phyloP scores from a whole-genome alignment of 2,113 vertebrate species.

The Cyanoramphus novaezelandiae region DNA sequence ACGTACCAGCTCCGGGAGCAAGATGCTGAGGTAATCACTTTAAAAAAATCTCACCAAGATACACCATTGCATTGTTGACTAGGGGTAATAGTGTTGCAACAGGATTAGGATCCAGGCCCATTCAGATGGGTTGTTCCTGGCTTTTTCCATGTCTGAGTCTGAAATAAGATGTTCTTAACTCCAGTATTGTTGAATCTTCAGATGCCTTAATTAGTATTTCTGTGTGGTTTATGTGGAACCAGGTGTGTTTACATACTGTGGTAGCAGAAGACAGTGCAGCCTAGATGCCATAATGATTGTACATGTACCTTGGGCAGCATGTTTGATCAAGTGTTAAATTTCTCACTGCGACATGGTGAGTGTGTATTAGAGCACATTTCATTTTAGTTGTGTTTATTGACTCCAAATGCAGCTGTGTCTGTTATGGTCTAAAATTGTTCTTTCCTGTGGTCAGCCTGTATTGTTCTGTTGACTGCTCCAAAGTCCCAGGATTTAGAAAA shows the following conservation, averaged over 20 bases:
- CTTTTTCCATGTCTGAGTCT: background rate
- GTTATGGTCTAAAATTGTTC: background rate
- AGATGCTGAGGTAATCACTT: conserved; percentile 88
- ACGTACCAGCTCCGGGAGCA: conserved; percentile 80
- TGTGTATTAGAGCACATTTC: background rate
- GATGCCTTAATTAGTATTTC: background rate
- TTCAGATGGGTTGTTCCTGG: background rate
- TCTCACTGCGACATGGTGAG: background rate
- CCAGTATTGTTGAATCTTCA: background rate
- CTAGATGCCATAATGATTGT: background rate
- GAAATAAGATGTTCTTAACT: background rate
- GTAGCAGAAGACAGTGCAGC: background rate
- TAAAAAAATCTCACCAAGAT: background rate
- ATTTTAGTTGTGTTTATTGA: background rate
- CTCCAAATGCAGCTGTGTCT: background rate
- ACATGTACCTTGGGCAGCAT: background rate
- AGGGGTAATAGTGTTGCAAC: background rate
- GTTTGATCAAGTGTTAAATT: background rate
- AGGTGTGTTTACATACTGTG: background rate
- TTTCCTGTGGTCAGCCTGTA: background rate
- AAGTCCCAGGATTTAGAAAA: conserved; percentile 16
- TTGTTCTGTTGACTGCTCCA: background rate
- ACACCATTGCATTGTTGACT: background rate
- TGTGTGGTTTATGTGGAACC: background rate
- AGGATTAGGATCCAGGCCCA: background rate